Evolutionary conservation across 1,140 invertebrate species (phyloP).

Genomic region (Hycleus phaleratus): DNA sequence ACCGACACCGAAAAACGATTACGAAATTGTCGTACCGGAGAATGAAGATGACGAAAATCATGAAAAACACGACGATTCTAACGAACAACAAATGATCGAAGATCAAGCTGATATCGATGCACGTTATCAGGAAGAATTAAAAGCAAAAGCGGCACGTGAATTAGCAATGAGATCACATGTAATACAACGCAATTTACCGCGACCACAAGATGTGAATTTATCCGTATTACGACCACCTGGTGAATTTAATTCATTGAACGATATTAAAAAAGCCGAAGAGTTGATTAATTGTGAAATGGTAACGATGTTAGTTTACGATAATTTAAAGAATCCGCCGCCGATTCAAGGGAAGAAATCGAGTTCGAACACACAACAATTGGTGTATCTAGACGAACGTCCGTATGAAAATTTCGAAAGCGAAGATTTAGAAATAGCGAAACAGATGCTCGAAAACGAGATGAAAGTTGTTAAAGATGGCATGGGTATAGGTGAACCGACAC

Average conservation of each 20-base stretch:
- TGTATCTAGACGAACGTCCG: constrained; percentile 78
- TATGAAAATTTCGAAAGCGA: constrained; percentile 65
- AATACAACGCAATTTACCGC: constrained; percentile 81
- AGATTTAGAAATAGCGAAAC: constrained; percentile 63
- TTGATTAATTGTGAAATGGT: constrained; percentile 96
- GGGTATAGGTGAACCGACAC: constrained; percentile 86
- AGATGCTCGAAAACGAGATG: constrained; percentile 75
- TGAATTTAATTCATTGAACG: constrained; percentile 68
- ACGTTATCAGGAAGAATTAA: constrained; percentile 51
- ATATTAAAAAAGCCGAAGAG: constrained; percentile 92
- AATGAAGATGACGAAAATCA: constrained; percentile 58
- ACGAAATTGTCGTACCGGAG: constrained; percentile 95
- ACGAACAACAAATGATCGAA: constrained; percentile 44
- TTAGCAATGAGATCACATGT: constrained; percentile 76
- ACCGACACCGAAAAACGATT: constrained; percentile 92
- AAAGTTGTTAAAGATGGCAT: constrained; percentile 85
- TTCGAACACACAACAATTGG: constrained; percentile 55
- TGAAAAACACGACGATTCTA: constrained; percentile 35
- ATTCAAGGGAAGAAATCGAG: constrained; percentile 20
- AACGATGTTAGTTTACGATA: constrained; percentile 89
- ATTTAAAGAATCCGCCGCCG: constrained; percentile 56
- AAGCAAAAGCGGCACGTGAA: constrained; percentile 51
- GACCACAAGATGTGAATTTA: constrained; percentile 80
- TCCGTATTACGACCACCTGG: constrained; percentile 67
- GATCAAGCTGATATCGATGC: constrained; percentile 90